A percentile compares a stretch with the other conserved stretches of the same genome.
Evolutionary conservation across 1,140 invertebrate species (phyloP).

Genomic region (Bombus consobrinus): DNA sequence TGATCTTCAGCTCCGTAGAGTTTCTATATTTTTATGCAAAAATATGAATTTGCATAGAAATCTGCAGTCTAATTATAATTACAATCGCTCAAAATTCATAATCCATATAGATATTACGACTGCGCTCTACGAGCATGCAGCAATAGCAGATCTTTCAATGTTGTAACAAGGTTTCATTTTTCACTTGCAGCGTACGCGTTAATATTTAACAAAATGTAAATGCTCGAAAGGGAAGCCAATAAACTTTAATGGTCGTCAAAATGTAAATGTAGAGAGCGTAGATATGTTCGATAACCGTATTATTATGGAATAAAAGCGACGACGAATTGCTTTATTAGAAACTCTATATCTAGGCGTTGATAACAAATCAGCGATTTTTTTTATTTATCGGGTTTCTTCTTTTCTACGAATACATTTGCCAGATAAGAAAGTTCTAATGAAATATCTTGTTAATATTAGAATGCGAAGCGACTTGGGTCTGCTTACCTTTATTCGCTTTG

Average conservation of each 20-base stretch:
- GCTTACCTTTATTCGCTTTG: not conserved
- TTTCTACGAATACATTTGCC: constrained; percentile 24
- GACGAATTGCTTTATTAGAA: not conserved
- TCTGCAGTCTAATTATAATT: not conserved
- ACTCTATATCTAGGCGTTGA: not conserved
- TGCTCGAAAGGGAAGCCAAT: no score
- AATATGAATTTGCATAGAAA: no score
- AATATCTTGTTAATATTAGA: constrained; percentile 1
- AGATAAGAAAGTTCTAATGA: constrained; percentile 37
- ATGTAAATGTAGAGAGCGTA: not conserved
- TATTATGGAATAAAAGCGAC: not conserved
- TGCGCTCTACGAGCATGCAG: no score
- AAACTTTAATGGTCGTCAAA: not conserved
- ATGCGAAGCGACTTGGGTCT: not conserved
- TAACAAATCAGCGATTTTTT: not conserved
- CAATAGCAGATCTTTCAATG: not conserved
- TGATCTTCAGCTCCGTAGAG: no score
- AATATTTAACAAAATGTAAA: not conserved
- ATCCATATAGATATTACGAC: not conserved
- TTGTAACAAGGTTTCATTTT: not conserved
- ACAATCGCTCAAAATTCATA: not conserved
- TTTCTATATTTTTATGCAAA: no score
- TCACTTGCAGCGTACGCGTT: not conserved
- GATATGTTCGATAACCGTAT: not conserved
- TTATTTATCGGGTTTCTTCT: constrained; percentile 5